Evolutionary conservation across 2,113 vertebrate genomes (phyloP), one percentile per base, ranked within the genome.

Genomic region (Cinclus cinclus): DNA sequence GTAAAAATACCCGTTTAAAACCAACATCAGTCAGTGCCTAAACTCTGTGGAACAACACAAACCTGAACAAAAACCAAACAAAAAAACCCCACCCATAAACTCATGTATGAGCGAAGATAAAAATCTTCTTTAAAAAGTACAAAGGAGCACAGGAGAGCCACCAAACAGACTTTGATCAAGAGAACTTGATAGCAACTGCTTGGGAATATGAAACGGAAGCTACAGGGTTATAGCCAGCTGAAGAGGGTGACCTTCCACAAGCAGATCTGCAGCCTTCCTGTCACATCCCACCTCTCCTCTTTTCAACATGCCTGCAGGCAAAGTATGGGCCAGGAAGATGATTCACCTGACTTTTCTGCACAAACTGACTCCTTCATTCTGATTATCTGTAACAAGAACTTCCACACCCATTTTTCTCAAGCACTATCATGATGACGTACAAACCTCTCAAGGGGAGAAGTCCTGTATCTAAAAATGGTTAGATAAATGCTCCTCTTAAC

Each of bases 141-240:
- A 37, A 20, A 77, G 50, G 33, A 79, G 15, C 67, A 78, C 21
- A 70, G 52, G 27, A 55, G 25, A 59, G 47, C 18, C 33, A n/a
- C 30, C 9, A 8, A 30, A 37, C 22, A 89, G 76, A 67, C 73
- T 84, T 78, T 68, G 70, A 46, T 63, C 71, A 28, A 62, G 8
- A 81, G 22, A 74, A 74, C 41, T 2, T 3, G n/a, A 89, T 10
- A 84, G 75, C 27, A 89, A 3, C 21, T 59, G 8, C 56, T 2
- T 0, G 23, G 49, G 77, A 91, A 80, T 67, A 65, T 0, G 27
- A 89, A 94, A 82, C 63, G 41, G 23, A 77, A 94, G 46, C 41
- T 47, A 35, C 46, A 52, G 21, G 27, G 37, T 15, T 75, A 35
- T 2, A 67, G 56, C 12, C 2, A 4, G 0, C 3, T 24, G 7